Evolutionary conservation across 2,888 invertebrate species (phyloP).

Genomic region (Ochlodes sylvanus): DNA sequence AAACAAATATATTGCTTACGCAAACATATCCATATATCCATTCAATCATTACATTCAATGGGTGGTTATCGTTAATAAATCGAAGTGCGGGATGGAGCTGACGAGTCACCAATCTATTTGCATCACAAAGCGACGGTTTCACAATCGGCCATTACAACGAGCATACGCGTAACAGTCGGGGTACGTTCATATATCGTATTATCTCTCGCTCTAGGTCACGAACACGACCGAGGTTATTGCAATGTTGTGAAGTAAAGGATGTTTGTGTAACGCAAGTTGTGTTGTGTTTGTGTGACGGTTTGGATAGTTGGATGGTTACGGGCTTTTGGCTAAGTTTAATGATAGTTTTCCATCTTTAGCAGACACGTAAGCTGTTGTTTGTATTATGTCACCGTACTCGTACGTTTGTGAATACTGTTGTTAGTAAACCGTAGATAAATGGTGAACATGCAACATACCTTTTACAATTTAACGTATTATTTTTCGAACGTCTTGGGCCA

Average conservation of each 20-base stretch:
- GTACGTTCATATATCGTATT: constrained; percentile 14
- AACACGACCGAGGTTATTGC: constrained; percentile 14
- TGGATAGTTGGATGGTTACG: too few species aligned
- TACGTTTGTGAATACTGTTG: too few species aligned
- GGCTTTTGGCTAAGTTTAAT: too few species aligned
- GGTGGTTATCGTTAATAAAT: constrained; percentile 25
- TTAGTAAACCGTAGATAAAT: too few species aligned
- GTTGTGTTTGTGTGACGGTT: too few species aligned
- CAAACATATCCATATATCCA: constrained; percentile 13
- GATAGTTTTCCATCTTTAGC: too few species aligned
- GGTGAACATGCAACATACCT: too few species aligned
- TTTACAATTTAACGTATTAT: too few species aligned
- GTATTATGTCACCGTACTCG: too few species aligned
- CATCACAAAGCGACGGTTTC: constrained; percentile 25
- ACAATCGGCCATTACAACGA: constrained; percentile 27
- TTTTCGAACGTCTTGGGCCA: too few species aligned
- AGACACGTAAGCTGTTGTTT: too few species aligned
- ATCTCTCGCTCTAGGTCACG: constrained; percentile 25
- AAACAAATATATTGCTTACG: background rate
- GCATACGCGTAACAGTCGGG: background rate
- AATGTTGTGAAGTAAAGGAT: constrained; percentile 2
- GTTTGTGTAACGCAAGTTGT: background rate
- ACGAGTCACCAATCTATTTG: constrained; percentile 26
- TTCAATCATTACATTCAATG: constrained; percentile 23
- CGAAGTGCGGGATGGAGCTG: constrained; percentile 16